Evolutionary conservation across 92 coral and sea anemone species (phyloP), one percentile per base, ranked within the genome.

Genomic region (Zoanthus solanderi): DNA sequence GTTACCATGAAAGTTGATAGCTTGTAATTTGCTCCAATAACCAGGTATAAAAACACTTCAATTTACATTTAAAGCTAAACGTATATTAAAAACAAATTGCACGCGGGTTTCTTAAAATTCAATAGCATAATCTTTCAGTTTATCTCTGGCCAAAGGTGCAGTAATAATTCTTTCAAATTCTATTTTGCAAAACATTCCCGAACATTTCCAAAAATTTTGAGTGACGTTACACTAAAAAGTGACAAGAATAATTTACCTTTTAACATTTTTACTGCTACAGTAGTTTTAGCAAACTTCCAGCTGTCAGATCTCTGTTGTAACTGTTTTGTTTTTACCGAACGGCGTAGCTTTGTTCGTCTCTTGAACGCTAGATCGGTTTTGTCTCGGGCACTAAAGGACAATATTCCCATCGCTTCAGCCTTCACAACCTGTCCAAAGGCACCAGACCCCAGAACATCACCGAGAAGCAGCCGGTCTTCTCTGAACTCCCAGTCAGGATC

Each of bases 401-500:
- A 85, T 92, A 97, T 97, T 9, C 99, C 99, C 71, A 97, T 94
- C 29, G 99, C 99, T 83, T 97, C 99, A 18, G 96, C 99, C 79
- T 82, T 72, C 46, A 91, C 71, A 7, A 97, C 99, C 79, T 97
- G 98, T 6, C 99, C 99, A 94, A 97, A 97, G 5, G 99, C 99
- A 28, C 99, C 99, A 9, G 98, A 87, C 6, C 99, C 99, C 6
- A 97, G 97, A 5, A 95, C 83, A 16, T 86, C 90, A n/a, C 97
- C 98, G 47, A 97, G 88, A 42, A 92, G 79, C 12, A 97, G 95
- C 34, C 98, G 87, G 56, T 97, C 99, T 42, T 92, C 95, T 2
- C 98, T 98, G 73, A 97, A 97, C 77, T 97, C 99, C 99, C 99
- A 97, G 87, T 97, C 98, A 47, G 96, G 88, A 77, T 97, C 99